Conservation (phyloP, 2,888 invertebrate species). For the Capitulum mitella region DNA sequence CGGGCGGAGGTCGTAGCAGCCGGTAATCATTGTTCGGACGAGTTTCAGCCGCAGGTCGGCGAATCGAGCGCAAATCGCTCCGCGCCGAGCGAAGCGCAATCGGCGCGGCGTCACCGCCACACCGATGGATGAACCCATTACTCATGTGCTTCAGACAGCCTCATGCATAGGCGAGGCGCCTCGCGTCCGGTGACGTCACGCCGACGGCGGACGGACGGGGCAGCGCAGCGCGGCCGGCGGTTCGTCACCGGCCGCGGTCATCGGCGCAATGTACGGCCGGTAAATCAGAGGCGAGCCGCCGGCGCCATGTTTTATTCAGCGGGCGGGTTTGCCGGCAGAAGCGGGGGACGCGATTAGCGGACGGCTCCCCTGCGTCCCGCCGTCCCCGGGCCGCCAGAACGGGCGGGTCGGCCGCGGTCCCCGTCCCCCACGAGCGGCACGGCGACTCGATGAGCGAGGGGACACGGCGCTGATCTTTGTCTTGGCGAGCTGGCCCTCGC, state of each 20-base stretch:
- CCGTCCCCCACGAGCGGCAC: neutral
- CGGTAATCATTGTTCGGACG: too few relatives aligned
- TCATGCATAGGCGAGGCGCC: neutral
- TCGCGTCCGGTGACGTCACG: neutral
- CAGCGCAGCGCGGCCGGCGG: too few relatives aligned
- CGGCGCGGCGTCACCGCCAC: too few relatives aligned
- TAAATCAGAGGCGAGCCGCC: neutral
- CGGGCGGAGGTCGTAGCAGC: too few relatives aligned
- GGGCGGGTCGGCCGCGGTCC: neutral
- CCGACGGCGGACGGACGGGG: neutral
- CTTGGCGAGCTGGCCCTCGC: too few relatives aligned
- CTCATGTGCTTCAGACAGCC: neutral
- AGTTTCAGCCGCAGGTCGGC: too few relatives aligned
- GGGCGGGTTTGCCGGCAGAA: neutral
- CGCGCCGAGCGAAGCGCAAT: too few relatives aligned
- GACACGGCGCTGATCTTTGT: too few relatives aligned
- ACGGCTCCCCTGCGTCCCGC: too few relatives aligned
- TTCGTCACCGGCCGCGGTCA: too few relatives aligned
- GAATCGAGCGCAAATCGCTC: too few relatives aligned
- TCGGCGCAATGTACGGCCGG: neutral
- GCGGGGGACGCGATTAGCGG: neutral
- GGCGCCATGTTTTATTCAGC: conserved; percentile 12
- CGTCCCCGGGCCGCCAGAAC: too few relatives aligned
- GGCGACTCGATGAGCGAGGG: neutral
- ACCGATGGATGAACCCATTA: neutral